Percentiles rank a stretch among this genome's conserved stretches.
Conservation (phyloP, 2,888 invertebrate species). For the Shargacucullia verbasci region DNA sequence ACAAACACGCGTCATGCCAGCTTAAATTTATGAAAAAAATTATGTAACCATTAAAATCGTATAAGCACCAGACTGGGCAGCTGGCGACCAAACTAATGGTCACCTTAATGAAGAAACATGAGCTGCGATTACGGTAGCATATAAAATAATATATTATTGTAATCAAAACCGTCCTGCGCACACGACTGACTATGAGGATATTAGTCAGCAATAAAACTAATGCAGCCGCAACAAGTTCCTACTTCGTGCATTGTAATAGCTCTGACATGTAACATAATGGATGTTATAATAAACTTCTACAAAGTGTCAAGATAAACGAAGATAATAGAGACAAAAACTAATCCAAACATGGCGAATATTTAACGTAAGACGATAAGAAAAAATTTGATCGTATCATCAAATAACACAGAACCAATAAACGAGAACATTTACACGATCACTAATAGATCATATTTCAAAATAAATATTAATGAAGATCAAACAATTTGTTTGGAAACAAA, state of each 20-base stretch:
- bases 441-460: constrained; percentile 53
- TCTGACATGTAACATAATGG: constrained; percentile 22
- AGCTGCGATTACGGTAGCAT: constrained; percentile 69
- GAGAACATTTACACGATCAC: constrained; percentile 42
- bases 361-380: constrained; percentile 18
- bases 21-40: constrained; percentile 54
- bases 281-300: constrained; percentile 28
- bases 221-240: constrained; percentile 37
- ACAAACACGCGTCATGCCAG: constrained; percentile 24
- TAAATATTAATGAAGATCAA: constrained; percentile 56
- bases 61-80: constrained; percentile 77
- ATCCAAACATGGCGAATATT: constrained; percentile 7
- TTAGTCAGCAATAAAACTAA: constrained; percentile 52
- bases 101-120: constrained; percentile 79
- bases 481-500: constrained; percentile 63
- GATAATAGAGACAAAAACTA: not conserved
- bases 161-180: constrained; percentile 59
- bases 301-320: not conserved
- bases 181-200: constrained; percentile 43
- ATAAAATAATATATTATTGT: constrained; percentile 76
- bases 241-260: constrained; percentile 22
- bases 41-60: constrained; percentile 73
- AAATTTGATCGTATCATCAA: constrained; percentile 28
- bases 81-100: constrained; percentile 76
- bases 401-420: constrained; percentile 44